Percentiles rank a stretch among this genome's conserved stretches.
phyloP scores from a whole-genome alignment of 2,113 vertebrate species.

The Alexandromys fortis region DNA sequence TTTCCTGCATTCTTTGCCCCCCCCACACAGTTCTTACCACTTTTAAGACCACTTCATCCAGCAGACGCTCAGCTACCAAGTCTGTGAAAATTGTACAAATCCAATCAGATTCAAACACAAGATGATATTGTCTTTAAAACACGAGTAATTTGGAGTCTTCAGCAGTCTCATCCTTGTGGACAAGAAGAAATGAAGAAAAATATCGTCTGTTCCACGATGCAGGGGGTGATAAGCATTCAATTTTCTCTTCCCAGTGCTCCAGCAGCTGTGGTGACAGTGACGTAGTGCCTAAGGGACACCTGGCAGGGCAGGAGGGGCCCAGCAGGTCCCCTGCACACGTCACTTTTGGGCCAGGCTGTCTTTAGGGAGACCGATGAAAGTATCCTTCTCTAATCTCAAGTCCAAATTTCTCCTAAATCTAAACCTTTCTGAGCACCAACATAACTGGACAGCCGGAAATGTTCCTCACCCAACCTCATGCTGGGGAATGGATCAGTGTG shows the following conservation, averaged over 20 bases:
- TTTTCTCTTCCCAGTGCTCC: conserved; percentile 19
- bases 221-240: conserved; percentile 4
- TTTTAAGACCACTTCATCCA: background rate
- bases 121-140: background rate
- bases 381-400: background rate
- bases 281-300: background rate
- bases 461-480: background rate
- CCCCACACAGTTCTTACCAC: background rate
- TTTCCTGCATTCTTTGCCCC: background rate
- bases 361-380: background rate
- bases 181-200: background rate
- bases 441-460: background rate
- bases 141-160: conserved; percentile 32
- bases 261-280: background rate
- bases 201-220: background rate
- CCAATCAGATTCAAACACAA: conserved; percentile 63
- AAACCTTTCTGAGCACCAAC: background rate
- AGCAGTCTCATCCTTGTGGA: conserved; percentile 31
- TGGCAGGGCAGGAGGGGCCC: background rate
- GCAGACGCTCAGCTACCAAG: background rate
- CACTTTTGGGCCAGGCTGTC: background rate
- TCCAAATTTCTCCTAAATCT: background rate
- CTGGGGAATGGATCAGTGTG: no score
- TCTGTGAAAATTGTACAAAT: conserved; percentile 49
- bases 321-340: background rate